Base-by-base conservation (phyloP, 2,888 invertebrate species). In the Mythimna impura region DNA sequence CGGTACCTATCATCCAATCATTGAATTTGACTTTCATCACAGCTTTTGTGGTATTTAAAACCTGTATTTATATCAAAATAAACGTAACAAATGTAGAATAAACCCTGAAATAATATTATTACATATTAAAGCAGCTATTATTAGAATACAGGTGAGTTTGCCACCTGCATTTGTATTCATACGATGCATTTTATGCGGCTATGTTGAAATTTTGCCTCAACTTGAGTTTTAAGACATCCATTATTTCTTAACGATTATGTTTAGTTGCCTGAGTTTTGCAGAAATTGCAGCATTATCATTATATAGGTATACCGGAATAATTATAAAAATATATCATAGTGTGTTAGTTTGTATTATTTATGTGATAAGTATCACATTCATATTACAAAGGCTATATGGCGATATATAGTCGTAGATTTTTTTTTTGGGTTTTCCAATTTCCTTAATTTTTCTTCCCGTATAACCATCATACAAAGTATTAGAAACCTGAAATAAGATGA, bases 21-120 rank as follows among this genome's bases (percentile, higher is more conserved):
- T 75, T 61, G 67, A 70, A 75, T 82, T 80, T 69, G 58, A 84
- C 82, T 86, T 85, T 85, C 86, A 78, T 78, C 85, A 86, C 68
- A 61, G 63, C 36, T 60, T 17, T 68, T 68, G 70, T 76, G 73
- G 58, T 78, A 77, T 86, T 83, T 74, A 79, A 75, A 85, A 83
- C 84, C 63, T 62, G 78, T 76, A 75, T 84, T 79, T 68, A 58
- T 70, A 73, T 65, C 52, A 66, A 81, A 71, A 76, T 61, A 63
- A 72, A 69, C 64, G 8, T 36, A 63, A 66, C 12, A 58, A 66
- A 43, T 69, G 47, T 66, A 66, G 22, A 71, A 57, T 43, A 70
- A 60, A 65, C 65, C 12, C 50, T 55, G 60, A 67, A 69, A 73
- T 73, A 66, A 67, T 54, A 58, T 60, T 54, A 57, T 63, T 54